Evolutionary conservation across 1,140 invertebrate genomes (phyloP), one percentile per base, ranked within the genome.

Genomic region (Berghia stephanieae): DNA sequence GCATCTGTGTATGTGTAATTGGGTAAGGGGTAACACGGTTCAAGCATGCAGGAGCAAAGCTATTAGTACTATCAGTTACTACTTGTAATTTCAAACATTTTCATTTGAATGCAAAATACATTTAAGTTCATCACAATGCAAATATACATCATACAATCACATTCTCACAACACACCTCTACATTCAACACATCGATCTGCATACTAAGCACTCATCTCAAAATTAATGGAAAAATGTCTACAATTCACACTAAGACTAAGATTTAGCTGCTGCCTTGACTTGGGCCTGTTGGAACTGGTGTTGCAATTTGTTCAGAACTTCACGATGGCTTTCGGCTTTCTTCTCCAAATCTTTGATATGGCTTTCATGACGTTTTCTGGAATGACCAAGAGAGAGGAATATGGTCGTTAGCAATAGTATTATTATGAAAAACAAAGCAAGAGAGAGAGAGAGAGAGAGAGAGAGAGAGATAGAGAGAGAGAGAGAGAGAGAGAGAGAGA

Each of bases 221-320:
- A 13, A 49, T n/a, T 13, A 10, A 49, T 49, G n/a, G n/a, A 49
- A 49, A 49, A 49, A 49, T 13, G 46, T 13, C n/a, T 49, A 49
- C 70, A 63, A 31, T 43, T 0, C 43, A 38, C 31, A 38, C 38
- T 44, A 42, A 42, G 68, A 55, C 60, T 79, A 81, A 24, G 78
- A 72, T 46, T 78, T 82, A 5, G 77, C 77, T 13, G 91, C 91
- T 86, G 90, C 91, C 90, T 91, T 93, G 3, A 92, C 89, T 84
- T 93, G 92, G 27, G 91, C 90, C 82, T 94, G 92, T 85, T 95
- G 93, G 84, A 94, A 93, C 86, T 95, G 93, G 84, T 93, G 93
- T 86, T 96, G 95, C 8, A 96, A 88, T 90, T 96, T 96, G 77
- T 92, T 91, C 18, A 96, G 88, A 69, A 92, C 92, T 80, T 95